Percentiles rank a stretch among this genome's conserved stretches.
Evolutionary conservation across 2,797 vertebrate genomes (phyloP).

Genomic region (Poeciliopsis paucimaculata): DNA sequence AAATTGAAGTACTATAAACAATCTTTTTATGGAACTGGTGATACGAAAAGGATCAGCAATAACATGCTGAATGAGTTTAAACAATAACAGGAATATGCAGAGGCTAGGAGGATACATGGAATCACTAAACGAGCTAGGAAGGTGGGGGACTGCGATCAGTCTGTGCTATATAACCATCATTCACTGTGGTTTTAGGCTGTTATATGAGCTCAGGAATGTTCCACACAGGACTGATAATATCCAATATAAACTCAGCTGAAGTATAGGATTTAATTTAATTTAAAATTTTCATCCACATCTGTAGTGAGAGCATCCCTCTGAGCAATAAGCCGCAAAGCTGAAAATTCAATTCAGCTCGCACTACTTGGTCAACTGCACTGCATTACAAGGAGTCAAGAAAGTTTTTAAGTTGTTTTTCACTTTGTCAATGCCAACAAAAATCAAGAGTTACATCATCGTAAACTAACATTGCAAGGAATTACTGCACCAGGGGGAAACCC

Average conservation of each 20-base stretch:
- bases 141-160: constrained; percentile 20
- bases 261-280: constrained; percentile 40
- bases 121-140: constrained; percentile 44
- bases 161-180: constrained; percentile 40
- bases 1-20: constrained; percentile 83
- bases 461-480: constrained; percentile 60
- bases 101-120: constrained; percentile 52
- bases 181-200: constrained; percentile 46
- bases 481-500: constrained; percentile 54
- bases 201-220: constrained; percentile 28
- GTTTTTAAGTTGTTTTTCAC: constrained; percentile 50
- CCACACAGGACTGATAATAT: constrained; percentile 50
- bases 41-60: constrained; percentile 75
- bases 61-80: constrained; percentile 72
- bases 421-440: constrained; percentile 53
- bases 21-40: constrained; percentile 71
- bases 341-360: constrained; percentile 29
- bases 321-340: constrained; percentile 36
- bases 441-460: constrained; percentile 41
- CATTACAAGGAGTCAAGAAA: constrained; percentile 63
- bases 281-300: constrained; percentile 39
- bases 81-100: constrained; percentile 58
- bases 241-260: constrained; percentile 37
- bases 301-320: constrained; percentile 30
- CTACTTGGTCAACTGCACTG: constrained; percentile 43